These are phyloP conservation scores for Lasioglossum baleicum DNA, from an alignment of 1,140 invertebrate genomes.

Conservation along the genomic window DNA sequence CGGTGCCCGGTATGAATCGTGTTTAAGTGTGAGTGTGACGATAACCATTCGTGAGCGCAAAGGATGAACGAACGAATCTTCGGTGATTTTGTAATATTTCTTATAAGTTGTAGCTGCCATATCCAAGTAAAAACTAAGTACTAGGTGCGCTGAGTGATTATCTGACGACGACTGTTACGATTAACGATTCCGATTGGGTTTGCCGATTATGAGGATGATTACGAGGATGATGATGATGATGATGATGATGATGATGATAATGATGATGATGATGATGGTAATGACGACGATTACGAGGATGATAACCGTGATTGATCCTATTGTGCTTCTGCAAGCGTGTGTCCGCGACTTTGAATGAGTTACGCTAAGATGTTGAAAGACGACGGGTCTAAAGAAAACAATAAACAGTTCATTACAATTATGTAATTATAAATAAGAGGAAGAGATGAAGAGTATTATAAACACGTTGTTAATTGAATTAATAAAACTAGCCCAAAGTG, in stretches of 20 bases:
- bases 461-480: conserved; percentile 80
- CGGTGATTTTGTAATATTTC: conserved; percentile 79
- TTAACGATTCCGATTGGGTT: conserved; percentile 56
- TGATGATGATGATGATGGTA: too few species aligned
- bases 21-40: conserved; percentile 47
- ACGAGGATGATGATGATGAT: conserved; percentile 18
- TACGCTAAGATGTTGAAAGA: conserved; percentile 74
- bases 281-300: conserved; percentile 4
- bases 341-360: conserved; percentile 71
- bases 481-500: conserved; percentile 81
- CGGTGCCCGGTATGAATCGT: conserved; percentile 53
- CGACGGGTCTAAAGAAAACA: conserved; percentile 79
- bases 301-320: conserved; percentile 61
- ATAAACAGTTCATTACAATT: conserved; percentile 79
- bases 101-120: conserved; percentile 79
- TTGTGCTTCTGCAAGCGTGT: conserved; percentile 67
- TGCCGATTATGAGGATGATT: conserved; percentile 42
- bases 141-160: conserved; percentile 65
- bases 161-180: conserved; percentile 64
- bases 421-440: conserved; percentile 80
- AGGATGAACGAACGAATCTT: conserved; percentile 60
- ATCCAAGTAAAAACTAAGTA: conserved; percentile 72
- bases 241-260: too few species aligned
- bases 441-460: conserved; percentile 80
- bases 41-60: conserved; percentile 46